Evolutionary conservation across 1,140 invertebrate genomes (phyloP).

Genomic region (Pinna nobilis): DNA sequence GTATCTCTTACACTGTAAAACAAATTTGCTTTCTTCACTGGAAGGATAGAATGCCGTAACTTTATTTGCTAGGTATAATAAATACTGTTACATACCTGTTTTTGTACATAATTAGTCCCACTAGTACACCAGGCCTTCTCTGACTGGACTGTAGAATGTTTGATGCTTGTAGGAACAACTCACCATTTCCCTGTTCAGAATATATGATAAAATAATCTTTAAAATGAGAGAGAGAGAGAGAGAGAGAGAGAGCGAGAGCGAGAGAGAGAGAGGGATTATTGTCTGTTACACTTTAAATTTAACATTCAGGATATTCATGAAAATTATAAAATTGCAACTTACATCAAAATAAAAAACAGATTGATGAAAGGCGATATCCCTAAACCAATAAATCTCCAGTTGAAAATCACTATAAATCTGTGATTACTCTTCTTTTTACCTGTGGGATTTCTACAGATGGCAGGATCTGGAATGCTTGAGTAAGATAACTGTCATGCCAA

Average conservation of each 20-base stretch:
- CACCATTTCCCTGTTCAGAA: slow-evolving; percentile 28
- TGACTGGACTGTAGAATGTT: slow-evolving; percentile 56
- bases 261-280: no score
- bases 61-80: neutral
- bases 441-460: slow-evolving; percentile 59
- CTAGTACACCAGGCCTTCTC: slow-evolving; percentile 48
- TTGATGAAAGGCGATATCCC: no score
- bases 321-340: no score
- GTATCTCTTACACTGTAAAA: neutral
- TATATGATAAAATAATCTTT: no score
- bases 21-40: neutral
- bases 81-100: slow-evolving; percentile 43
- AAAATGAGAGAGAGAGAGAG: no score
- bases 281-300: no score
- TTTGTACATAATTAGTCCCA: slow-evolving; percentile 54
- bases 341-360: no score
- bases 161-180: slow-evolving; percentile 59
- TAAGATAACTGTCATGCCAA: slow-evolving; percentile 53
- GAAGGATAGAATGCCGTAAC: neutral
- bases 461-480: slow-evolving; percentile 62
- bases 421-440: slow-evolving; percentile 53
- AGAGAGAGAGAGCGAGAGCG: no score
- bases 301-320: no score
- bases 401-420: no score
- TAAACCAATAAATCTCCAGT: no score